Base-by-base conservation (phyloP, 2,888 invertebrate species). In the Rambutsinella grinnellia region DNA sequence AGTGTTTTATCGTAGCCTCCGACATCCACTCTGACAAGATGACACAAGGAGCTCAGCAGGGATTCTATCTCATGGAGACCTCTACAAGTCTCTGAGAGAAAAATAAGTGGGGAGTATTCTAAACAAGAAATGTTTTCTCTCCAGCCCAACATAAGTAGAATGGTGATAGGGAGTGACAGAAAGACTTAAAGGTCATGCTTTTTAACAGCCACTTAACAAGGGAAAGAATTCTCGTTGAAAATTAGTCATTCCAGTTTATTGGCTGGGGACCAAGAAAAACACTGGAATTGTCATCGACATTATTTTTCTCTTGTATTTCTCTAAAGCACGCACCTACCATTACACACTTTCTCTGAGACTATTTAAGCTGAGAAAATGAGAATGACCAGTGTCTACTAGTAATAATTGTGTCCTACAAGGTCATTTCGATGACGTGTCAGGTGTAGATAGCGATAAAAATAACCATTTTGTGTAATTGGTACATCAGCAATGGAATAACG, bases 11-110 rank as follows among this genome's bases (percentile, higher is more conserved):
- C 71, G 75, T 51, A 63, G 56, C 36, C 65, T 61, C 63, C 60
- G 56, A 67, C 75, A 75, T 78, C 65, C 77, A 76, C 68, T 72
- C 51, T 80, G 78, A 78, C 80, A 80, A 78, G 70, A 72, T 78
- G 80, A 78, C 80, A 80, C 74, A 70, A 65, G 54, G 27, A 62
- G 62, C 78, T 80, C 80, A 69, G 53, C 80, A 65, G 80, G 78
- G 80, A 76, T 78, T 76, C 70, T 76, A 46, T 66, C 66, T 57
- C 57, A 49, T 19, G 61, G 17, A 51, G 21, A 36, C 36, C 36
- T 36, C 36, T 13, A 36, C 36, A 36, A 36, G 6, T 8, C 36
- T 36, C 36, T 5, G 36, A 36, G 36, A 13, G 36, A 36, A 36
- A 36, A 36, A 36, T 36, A 36, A 13, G 36, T 8, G 36, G 36